Evolutionary conservation across 2,888 invertebrate species (phyloP).

Genomic region (Stratiomys singularior): DNA sequence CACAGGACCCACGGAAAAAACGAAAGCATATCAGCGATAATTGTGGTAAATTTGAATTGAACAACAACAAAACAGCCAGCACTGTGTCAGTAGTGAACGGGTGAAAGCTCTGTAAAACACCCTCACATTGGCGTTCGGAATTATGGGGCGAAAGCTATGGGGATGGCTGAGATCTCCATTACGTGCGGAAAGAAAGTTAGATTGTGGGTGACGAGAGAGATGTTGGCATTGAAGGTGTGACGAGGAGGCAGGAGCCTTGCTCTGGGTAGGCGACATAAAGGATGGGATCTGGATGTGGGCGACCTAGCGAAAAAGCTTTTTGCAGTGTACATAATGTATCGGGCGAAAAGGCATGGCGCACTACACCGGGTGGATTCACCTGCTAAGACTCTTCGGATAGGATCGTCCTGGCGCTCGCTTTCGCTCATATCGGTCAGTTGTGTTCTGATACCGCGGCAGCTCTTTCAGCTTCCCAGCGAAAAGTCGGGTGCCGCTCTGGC

Average conservation of each 20-base stretch:
- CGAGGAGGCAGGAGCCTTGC: not conserved
- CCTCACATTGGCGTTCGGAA: constrained; percentile 10
- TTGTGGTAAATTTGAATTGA: constrained; percentile 11
- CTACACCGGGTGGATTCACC: constrained; percentile 31
- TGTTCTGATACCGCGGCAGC: constrained; percentile 17
- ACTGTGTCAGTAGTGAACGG: constrained; percentile 33
- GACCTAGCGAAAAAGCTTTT: constrained; percentile 26
- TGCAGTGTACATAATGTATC: not conserved
- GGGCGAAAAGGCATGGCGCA: constrained; percentile 1
- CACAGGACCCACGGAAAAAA: not conserved
- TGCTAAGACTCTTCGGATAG: constrained; percentile 24
- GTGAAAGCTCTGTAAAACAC: constrained; percentile 18
- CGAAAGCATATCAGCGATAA: constrained; percentile 10
- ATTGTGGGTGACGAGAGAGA: not conserved
- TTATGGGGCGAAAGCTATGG: not conserved
- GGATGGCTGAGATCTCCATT: not conserved
- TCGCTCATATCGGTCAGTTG: constrained; percentile 32
- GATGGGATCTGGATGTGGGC: not conserved
- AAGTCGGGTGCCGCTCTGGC: constrained; percentile 24
- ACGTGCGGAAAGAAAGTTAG: not conserved
- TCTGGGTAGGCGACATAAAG: not conserved
- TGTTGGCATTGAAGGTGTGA: not conserved
- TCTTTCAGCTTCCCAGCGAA: not conserved
- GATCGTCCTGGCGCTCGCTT: constrained; percentile 6
- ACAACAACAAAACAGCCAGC: not conserved